Evolutionary conservation across 2,888 invertebrate genomes (phyloP), one percentile per base, ranked within the genome.

Genomic region (Dioctria rufipes): DNA sequence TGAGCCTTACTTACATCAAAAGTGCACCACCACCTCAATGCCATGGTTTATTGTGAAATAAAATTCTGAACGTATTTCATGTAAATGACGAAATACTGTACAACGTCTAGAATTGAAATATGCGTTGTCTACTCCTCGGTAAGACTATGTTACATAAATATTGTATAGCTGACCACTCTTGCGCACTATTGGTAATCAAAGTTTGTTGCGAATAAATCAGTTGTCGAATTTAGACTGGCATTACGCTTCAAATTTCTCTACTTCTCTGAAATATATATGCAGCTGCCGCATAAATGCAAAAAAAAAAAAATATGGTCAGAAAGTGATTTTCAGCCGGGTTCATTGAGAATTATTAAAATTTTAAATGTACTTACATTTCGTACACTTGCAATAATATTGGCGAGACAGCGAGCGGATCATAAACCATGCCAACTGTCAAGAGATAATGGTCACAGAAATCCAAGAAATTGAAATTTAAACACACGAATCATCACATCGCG

Each of bases 381-480:
- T 43, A n/a, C 42, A 9, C 13, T n/a, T 40, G 40, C 4, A 25
- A 37, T 6, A 39, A 13, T 39, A 25, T 25, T 25, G 25, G 61
- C 37, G 61, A 61, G 8, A 25, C 8, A n/a, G 1, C 66, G n/a
- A 4, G 66, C 4, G n/a, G 2, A 66, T n/a, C 66, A 5, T 42
- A 66, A 66, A 66, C 43, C 42, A 66, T 42, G 9, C 13, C 58
- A 73, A 8, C 8, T 25, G 60, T 6, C 25, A 46, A 77, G 2
- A 25, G 46, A 77, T 63, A 63, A 75, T 61, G 46, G 0, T 3
- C 49, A 25, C 73, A 42, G 6, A 13, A 49, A 77, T 60, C n/a
- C n/a, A 43, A 77, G 63, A 77, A 77, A 77, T 77, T 63, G 49
- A 77, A 77, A 77, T 77, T 39, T 49, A 77, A 77, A 77, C 63